phyloP scores from a whole-genome alignment of 2,113 vertebrate species.

The Glaucomys volans region DNA sequence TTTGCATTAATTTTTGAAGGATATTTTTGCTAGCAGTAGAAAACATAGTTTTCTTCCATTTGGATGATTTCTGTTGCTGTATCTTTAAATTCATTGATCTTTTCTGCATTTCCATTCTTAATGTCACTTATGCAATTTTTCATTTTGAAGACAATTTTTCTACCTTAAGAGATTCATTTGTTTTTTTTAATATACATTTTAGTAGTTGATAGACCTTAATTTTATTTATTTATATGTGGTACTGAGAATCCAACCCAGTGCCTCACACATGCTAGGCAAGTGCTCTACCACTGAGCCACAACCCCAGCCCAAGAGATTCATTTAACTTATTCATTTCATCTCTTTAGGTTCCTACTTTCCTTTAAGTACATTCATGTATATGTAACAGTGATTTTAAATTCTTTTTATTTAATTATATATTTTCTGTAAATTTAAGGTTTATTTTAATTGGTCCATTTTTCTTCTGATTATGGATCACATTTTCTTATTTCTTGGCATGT shows the following conservation, averaged over 20 bases:
- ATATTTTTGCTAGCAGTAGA: neutral
- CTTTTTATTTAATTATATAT: neutral
- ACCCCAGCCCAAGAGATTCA: no score
- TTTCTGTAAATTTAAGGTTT: neutral
- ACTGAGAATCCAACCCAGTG: no score
- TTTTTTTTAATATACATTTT: neutral
- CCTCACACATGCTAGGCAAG: no score
- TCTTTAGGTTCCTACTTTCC: neutral
- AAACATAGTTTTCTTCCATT: constrained; percentile 9
- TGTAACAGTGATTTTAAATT: neutral
- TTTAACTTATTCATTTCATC: neutral
- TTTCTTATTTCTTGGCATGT: neutral
- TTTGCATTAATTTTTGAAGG: neutral
- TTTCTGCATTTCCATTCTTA: neutral
- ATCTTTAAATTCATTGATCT: neutral
- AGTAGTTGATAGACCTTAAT: no score
- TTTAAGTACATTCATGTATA: neutral
- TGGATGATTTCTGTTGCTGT: neutral
- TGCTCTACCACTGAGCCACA: no score
- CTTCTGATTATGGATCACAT: neutral
- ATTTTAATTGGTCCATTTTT: neutral
- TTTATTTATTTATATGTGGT: no score
- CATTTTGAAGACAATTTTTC: neutral
- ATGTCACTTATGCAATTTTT: neutral
- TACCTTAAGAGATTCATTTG: neutral